Conservation (phyloP, 2,113 vertebrate genomes). For the Ceyx cyanopectus region DNA sequence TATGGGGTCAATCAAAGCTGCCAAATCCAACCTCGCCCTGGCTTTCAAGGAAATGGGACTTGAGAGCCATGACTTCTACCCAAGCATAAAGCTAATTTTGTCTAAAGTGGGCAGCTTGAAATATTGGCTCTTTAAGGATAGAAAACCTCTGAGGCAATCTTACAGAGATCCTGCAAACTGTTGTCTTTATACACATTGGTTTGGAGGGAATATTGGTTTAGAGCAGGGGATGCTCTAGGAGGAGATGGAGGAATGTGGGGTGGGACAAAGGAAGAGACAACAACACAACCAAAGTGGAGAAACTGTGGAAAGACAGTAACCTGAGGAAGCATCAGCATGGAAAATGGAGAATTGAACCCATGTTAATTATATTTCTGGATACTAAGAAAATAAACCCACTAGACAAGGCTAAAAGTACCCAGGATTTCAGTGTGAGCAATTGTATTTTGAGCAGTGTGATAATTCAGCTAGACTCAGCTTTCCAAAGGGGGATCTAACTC, state of each 20-base stretch:
- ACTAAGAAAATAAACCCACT: not conserved
- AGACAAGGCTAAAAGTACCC: not conserved
- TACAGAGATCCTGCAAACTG: not conserved
- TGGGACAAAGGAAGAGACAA: not conserved
- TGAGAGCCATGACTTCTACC: not conserved
- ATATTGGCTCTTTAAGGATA: not conserved
- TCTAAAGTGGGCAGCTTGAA: not conserved
- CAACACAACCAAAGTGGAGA: accelerated
- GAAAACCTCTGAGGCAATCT: not conserved
- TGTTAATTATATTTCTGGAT: not conserved
- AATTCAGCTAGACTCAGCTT: not conserved
- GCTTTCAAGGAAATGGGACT: not conserved
- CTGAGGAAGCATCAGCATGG: not conserved
- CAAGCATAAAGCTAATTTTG: not conserved
- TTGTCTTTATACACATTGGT: not conserved
- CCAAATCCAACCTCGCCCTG: not conserved
- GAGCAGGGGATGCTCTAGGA: not conserved
- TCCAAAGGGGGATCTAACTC: not conserved
- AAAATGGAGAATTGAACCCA: not conserved
- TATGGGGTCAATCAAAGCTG: not conserved
- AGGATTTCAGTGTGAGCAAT: not conserved
- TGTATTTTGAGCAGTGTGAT: not conserved
- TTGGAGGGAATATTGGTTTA: not conserved
- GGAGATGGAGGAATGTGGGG: not conserved
- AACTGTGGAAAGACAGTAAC: not conserved